Percentiles rank a stretch among this genome's conserved stretches.
These are phyloP conservation scores for Podarcis lilfordi DNA, from an alignment of 2,797 vertebrate species.

Conservation along the genomic window DNA sequence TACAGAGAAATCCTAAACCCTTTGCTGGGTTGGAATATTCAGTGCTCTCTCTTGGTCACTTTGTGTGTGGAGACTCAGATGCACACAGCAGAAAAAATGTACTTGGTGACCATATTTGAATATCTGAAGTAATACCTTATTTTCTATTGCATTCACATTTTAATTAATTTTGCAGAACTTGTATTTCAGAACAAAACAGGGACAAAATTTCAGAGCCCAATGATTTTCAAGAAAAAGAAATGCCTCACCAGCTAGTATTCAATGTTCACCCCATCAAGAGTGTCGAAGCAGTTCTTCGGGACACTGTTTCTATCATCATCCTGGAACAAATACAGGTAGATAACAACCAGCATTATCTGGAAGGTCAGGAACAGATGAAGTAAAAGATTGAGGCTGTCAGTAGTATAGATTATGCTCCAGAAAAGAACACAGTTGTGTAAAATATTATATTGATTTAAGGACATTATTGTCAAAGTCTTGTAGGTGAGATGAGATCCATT, in stretches of 20 bases:
- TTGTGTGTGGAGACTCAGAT: not conserved
- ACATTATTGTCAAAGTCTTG: not conserved
- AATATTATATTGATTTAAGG: constrained; percentile 13
- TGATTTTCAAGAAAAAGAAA: not conserved
- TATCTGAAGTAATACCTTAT: not conserved
- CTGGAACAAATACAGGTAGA: constrained; percentile 31
- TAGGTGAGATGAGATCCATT: constrained; percentile 20
- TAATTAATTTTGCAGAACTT: not conserved
- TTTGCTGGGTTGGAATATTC: not conserved
- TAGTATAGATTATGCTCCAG: constrained; percentile 7
- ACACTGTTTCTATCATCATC: not conserved
- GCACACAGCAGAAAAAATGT: not conserved
- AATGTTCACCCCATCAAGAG: constrained; percentile 21
- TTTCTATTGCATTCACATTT: not conserved
- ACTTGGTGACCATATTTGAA: no score
- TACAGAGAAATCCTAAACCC: no score
- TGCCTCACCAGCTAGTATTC: constrained; percentile 17
- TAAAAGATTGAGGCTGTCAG: constrained; percentile 49
- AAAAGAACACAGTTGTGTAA: not conserved
- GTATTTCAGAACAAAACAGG: not conserved
- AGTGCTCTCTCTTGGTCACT: not conserved
- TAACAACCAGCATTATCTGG: constrained; percentile 43
- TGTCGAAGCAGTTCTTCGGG: constrained; percentile 17
- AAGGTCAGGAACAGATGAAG: constrained; percentile 61
- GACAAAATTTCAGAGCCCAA: not conserved